These are phyloP conservation scores for Zenarchopterus dispar DNA, from an alignment of 2,797 vertebrate species.

Conservation along the genomic window DNA sequence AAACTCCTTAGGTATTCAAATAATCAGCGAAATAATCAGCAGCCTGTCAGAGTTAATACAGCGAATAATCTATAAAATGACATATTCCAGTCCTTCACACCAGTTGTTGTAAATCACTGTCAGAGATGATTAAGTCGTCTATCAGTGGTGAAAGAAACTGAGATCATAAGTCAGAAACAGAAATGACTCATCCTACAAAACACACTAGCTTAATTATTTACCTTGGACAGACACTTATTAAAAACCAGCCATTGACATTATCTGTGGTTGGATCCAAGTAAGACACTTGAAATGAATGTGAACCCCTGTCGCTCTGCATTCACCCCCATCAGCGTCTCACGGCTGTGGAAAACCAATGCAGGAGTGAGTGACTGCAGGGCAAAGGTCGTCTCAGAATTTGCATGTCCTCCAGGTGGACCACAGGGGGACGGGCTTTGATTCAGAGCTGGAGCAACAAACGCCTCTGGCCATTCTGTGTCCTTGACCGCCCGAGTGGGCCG, in stretches of 20 bases:
- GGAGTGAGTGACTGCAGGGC: neutral
- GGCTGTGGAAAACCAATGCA: too few relatives aligned
- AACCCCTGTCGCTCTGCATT: conserved; percentile 31
- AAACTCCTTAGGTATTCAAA: neutral
- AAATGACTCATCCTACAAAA: conserved; percentile 24
- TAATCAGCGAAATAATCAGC: neutral
- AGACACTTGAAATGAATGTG: neutral
- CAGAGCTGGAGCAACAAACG: neutral
- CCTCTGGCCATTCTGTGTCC: neutral
- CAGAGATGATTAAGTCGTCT: conserved; percentile 22
- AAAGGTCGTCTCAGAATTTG: neutral
- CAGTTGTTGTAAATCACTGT: conserved; percentile 14
- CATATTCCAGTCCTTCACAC: neutral
- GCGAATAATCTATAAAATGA: neutral
- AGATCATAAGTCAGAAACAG: conserved; percentile 14
- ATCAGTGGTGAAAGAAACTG: neutral
- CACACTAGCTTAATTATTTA: conserved; percentile 14
- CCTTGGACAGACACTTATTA: conserved; percentile 7
- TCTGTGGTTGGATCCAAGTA: conserved; percentile 1
- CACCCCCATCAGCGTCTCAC: conserved; percentile 13
- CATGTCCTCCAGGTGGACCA: conserved; percentile 23
- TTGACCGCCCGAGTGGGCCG: conserved; percentile 27
- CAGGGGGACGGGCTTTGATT: neutral
- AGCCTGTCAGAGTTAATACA: neutral
- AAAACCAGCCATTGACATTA: conserved; percentile 13